These are phyloP conservation scores for Dinothrombium tinctorium DNA, from an alignment of 1,140 invertebrate genomes.

Conservation along the genomic window DNA sequence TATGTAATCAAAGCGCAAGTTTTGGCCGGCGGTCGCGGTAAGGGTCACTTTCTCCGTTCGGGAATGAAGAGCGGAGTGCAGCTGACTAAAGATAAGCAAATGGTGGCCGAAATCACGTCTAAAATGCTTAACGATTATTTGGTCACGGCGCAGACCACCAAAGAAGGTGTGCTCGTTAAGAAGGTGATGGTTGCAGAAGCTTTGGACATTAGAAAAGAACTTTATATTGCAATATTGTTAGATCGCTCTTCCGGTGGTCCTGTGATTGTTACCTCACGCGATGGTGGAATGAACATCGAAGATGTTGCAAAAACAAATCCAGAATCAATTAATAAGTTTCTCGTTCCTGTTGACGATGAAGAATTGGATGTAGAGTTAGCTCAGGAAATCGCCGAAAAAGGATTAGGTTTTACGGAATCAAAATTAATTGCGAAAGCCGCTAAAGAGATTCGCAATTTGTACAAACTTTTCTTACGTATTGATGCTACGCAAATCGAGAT, in stretches of 20 bases:
- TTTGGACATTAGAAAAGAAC: slow-evolving; percentile 78
- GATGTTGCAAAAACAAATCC: slow-evolving; percentile 85
- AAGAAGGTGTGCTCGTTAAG: slow-evolving; percentile 71
- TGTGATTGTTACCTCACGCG: slow-evolving; percentile 75
- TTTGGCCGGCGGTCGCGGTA: slow-evolving; percentile 82
- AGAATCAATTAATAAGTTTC: slow-evolving; percentile 32
- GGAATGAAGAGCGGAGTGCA: slow-evolving; percentile 98
- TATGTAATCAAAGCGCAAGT: slow-evolving; percentile 97
- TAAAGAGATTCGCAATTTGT: slow-evolving; percentile 67
- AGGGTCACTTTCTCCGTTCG: slow-evolving; percentile 48
- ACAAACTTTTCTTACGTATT: slow-evolving; percentile 70
- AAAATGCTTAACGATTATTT: slow-evolving; percentile 78
- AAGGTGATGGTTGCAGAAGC: slow-evolving; percentile 96
- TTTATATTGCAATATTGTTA: slow-evolving; percentile 89
- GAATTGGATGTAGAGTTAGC: slow-evolving; percentile 6
- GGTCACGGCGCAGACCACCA: slow-evolving; percentile 88
- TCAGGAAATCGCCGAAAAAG: slow-evolving; percentile 5
- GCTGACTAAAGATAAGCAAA: slow-evolving; percentile 60
- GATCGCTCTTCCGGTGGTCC: slow-evolving; percentile 50
- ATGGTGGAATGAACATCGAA: slow-evolving; percentile 92
- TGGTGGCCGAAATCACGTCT: slow-evolving; percentile 37
- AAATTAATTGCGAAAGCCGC: slow-evolving; percentile 33
- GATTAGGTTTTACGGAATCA: slow-evolving; percentile 3
- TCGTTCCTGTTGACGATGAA: slow-evolving; percentile 27
- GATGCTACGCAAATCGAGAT: slow-evolving; percentile 97